Percentiles rank a stretch among this genome's conserved stretches.
Evolutionary conservation across 2,888 invertebrate genomes (phyloP).

Genomic region (Pilophorus perplexus): DNA sequence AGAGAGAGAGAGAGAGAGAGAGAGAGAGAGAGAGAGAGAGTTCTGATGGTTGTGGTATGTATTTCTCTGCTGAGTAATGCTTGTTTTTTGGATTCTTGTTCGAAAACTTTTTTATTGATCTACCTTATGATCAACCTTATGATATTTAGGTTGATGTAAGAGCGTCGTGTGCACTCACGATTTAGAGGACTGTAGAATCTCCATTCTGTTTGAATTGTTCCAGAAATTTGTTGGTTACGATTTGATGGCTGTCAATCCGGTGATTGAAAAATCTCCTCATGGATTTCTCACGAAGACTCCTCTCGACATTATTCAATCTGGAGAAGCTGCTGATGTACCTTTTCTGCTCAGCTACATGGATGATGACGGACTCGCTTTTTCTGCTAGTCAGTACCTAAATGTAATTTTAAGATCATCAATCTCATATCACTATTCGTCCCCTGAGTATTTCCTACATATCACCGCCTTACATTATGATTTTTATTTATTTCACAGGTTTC

Average conservation of each 20-base stretch:
- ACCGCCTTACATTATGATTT: background rate
- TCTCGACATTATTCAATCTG: background rate
- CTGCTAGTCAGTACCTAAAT: background rate
- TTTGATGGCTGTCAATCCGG: background rate
- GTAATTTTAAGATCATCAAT: no score
- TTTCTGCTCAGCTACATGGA: background rate
- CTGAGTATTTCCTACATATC: background rate
- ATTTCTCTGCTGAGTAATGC: background rate
- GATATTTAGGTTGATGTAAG: no score
- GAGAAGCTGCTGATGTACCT: background rate
- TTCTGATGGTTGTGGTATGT: background rate
- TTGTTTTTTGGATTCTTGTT: background rate
- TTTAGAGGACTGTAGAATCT: no score
- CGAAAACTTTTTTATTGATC: no score
- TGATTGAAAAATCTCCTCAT: background rate
- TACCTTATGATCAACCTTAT: no score
- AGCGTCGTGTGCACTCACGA: no score
- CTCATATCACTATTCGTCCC: background rate
- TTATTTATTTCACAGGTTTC: background rate
- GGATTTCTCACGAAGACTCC: background rate
- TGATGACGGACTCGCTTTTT: conserved; percentile 1
- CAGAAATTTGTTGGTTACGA: conserved; percentile 8
- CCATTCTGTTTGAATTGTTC: no score
- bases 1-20: no score
- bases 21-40: no score